Evolutionary conservation across 2,888 invertebrate species (phyloP).

Genomic region (Drosophila mimetica): DNA sequence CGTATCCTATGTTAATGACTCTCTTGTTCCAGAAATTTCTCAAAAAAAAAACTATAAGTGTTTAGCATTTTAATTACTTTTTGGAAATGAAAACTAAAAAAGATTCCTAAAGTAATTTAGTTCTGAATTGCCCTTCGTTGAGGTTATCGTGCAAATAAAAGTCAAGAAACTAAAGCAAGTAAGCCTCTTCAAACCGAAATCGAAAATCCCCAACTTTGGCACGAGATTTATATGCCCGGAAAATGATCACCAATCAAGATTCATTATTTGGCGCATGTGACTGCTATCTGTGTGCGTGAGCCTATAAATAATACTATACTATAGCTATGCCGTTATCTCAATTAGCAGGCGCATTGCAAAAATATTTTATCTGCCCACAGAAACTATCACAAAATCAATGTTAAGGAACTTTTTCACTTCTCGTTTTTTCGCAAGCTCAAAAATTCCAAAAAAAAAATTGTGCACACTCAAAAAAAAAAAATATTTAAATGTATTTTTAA

Average conservation of each 20-base stretch:
- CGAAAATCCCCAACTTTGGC: slow-evolving; percentile 6
- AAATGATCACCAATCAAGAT: slow-evolving; percentile 37
- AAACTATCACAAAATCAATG: slow-evolving; percentile 37
- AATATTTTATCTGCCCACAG: slow-evolving; percentile 55
- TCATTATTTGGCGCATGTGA: slow-evolving; percentile 40
- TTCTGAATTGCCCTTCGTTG: neutral
- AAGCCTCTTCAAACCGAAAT: neutral
- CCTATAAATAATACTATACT: slow-evolving; percentile 42
- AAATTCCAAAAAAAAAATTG: neutral
- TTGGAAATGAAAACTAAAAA: neutral
- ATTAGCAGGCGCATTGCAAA: slow-evolving; percentile 48
- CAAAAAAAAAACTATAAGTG: no score
- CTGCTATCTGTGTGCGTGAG: slow-evolving; percentile 11
- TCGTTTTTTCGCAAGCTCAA: neutral
- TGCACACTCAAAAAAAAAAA: neutral
- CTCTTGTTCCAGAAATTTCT: neutral
- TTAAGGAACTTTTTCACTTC: slow-evolving; percentile 13
- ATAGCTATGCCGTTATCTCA: slow-evolving; percentile 29
- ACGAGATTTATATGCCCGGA: slow-evolving; percentile 37
- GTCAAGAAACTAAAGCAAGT: neutral
- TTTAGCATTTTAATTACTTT: neutral
- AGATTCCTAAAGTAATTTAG: neutral
- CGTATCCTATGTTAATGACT: neutral
- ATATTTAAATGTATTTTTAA: no score
- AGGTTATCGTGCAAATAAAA: neutral